Evolutionary conservation across 2,797 vertebrate genomes (phyloP), one percentile per base, ranked within the genome.

Genomic region (Sebastiscus tertius): DNA sequence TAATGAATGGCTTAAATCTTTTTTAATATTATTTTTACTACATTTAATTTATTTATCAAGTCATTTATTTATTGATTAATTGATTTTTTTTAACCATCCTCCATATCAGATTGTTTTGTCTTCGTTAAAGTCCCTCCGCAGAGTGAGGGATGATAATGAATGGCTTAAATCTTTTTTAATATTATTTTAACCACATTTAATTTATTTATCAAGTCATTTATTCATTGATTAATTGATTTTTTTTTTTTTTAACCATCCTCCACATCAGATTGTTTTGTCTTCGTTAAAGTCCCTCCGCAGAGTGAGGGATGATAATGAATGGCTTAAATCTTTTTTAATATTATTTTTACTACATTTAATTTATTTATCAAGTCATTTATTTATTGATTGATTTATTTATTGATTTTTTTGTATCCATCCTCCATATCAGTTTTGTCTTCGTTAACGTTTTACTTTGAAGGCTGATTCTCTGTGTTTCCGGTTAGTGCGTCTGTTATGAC

Each of bases 361-460:
- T 29, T 39, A 27, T 58, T 58, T 27, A 42, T 42, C 14, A 16
- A 42, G 39, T 58, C 2, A 55, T 39, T 42, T 16, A 26, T 26
- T 56, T 10, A 6, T 55, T 55, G 5, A 12, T 55, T 24, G 10
- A 6, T 55, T 13, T 9, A 6, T 46, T 46, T 4, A 4, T 16
- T 0, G 0, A 39, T 39, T 14, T 39, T 39, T 39, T 24, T 24
- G 24, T 39, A 42, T 16, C 3, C 14, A 2, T 42, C 39, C 39
- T 42, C 39, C 39, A 42, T 20, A 8, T 52, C 18, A 52, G 8
- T 52, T 52, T 52, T 42, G 39, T 42, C 56, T 59, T 59, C 2
- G 13, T 59, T 59, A 16, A 1, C 0, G 33, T 24, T 49, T 66
- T 66, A 87, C 18, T 85, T 13, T 88, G 83, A 82, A 79, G 67